These are phyloP conservation scores for Lonchura striata DNA, from an alignment of 2,113 vertebrate species.

Conservation along the genomic window DNA sequence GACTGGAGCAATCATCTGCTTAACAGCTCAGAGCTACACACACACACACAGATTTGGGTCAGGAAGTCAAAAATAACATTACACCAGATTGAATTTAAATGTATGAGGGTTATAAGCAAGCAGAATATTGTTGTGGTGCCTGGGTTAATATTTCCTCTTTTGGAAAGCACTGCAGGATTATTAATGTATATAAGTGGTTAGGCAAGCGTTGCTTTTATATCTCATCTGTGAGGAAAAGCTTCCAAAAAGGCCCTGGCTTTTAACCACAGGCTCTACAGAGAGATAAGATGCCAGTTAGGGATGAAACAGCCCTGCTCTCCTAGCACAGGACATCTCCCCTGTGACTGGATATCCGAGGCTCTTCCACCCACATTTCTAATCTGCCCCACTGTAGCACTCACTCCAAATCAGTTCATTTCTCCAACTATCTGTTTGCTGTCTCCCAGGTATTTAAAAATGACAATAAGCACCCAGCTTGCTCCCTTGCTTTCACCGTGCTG, in stretches of 20 bases:
- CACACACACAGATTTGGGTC: neutral
- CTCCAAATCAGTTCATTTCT: neutral
- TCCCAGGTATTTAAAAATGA: neutral
- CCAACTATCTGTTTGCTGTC: neutral
- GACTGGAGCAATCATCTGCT: neutral
- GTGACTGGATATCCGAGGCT: neutral
- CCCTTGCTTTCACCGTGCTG: neutral
- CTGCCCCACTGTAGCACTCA: neutral
- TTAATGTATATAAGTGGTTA: constrained; percentile 21
- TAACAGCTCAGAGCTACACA: constrained; percentile 33
- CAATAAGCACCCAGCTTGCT: neutral
- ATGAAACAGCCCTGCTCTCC: neutral
- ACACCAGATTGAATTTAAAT: constrained; percentile 37
- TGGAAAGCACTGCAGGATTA: neutral
- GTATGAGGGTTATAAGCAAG: neutral
- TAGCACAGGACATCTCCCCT: neutral
- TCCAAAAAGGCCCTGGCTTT: constrained; percentile 25
- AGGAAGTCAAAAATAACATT: constrained; percentile 45
- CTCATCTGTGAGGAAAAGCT: constrained; percentile 26
- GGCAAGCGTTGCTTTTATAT: neutral
- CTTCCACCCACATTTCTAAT: neutral
- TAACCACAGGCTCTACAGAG: neutral
- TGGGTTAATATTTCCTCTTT: constrained; percentile 35
- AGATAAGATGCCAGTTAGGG: neutral
- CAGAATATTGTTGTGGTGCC: neutral